A percentile compares a stretch with the other conserved stretches of the same genome.
Evolutionary conservation across 2,113 vertebrate species (phyloP).

Genomic region (Muntiacus reevesi): DNA sequence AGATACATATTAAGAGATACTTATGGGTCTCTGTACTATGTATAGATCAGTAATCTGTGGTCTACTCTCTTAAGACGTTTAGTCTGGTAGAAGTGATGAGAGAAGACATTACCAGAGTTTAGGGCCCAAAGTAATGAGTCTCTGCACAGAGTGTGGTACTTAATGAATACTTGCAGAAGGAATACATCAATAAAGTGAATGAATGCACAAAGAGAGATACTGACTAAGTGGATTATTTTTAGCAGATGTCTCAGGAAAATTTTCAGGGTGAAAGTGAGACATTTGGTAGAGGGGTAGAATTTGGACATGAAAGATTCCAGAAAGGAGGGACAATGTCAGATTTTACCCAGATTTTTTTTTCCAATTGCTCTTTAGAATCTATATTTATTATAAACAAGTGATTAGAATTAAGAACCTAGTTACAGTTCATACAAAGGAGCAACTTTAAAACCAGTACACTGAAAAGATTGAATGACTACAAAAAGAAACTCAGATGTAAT

Average conservation of each 20-base stretch:
- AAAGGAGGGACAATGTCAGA: not conserved
- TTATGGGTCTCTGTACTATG: not conserved
- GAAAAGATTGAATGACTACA: not conserved
- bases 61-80: not conserved
- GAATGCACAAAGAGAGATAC: not conserved
- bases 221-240: not conserved
- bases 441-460: not conserved
- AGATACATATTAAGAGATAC: too few relatives aligned
- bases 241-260: not conserved
- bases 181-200: not conserved
- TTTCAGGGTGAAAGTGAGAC: not conserved
- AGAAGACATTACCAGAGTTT: not conserved
- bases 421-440: not conserved
- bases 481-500: not conserved
- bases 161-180: not conserved
- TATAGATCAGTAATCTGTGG: not conserved
- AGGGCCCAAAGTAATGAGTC: not conserved
- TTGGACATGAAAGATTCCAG: not conserved
- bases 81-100: not conserved
- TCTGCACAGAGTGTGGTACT: not conserved
- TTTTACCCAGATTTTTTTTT: not conserved
- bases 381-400: not conserved
- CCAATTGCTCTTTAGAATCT: not conserved
- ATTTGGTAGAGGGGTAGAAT: not conserved
- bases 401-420: not conserved